Conservation (phyloP, 1,140 invertebrate species). For the Sycophila sp. region DNA sequence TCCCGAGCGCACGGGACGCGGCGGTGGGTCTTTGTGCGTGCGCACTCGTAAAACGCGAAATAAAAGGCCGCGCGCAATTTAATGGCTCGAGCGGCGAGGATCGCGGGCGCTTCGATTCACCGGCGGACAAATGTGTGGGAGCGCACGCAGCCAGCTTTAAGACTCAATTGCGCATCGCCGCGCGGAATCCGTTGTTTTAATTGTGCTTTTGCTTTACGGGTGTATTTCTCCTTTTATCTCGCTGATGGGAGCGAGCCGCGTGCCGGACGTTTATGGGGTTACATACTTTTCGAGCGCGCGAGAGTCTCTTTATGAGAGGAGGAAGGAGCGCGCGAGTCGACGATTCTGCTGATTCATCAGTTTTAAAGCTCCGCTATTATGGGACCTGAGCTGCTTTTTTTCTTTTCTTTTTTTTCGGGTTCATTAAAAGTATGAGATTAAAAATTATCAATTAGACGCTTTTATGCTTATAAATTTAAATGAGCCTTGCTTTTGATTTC, state of each 20-base stretch:
- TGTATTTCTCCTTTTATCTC: conserved; percentile 17
- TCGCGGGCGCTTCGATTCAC: not conserved
- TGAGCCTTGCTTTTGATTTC: no score
- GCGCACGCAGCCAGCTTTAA: not conserved
- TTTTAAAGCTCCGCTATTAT: conserved; percentile 29
- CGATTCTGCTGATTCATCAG: conserved; percentile 33
- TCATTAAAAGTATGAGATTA: no score
- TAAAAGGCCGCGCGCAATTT: conserved; percentile 56
- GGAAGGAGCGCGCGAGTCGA: not conserved
- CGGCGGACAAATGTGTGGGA: not conserved
- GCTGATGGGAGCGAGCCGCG: not conserved
- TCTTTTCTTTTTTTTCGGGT: no score
- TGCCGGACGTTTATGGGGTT: conserved; percentile 18
- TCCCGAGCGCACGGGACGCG: conserved; percentile 32
- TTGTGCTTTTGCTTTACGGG: not conserved
- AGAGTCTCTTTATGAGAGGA: conserved; percentile 9
- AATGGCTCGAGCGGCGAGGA: conserved; percentile 43
- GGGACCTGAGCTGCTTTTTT: no score
- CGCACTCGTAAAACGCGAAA: conserved; percentile 46
- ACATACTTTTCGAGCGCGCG: not conserved
- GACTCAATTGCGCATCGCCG: not conserved
- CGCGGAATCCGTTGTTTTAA: conserved; percentile 25
- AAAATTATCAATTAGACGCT: no score
- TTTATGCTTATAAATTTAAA: no score
- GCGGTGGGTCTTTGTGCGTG: conserved; percentile 46